A percentile compares a stretch with the other conserved stretches of the same genome.
phyloP scores from a whole-genome alignment of 2,797 vertebrate genomes.

The Hirundo rustica region DNA sequence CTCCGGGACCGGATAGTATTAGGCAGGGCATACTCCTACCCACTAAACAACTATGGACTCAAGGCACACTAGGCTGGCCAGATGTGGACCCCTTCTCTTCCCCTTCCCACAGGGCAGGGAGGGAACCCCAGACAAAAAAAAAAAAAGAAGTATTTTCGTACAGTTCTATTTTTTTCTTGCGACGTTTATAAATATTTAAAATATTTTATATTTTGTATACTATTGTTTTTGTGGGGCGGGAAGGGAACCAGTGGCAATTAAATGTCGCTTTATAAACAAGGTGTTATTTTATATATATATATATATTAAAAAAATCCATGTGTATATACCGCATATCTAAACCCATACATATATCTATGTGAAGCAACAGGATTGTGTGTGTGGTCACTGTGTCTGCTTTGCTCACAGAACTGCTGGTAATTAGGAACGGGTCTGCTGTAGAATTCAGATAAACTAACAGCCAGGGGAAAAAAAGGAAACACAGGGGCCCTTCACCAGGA shows the following conservation, averaged over 20 bases:
- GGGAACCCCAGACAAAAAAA: conserved; percentile 80
- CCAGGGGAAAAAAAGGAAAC: not conserved
- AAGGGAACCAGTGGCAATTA: conserved; percentile 78
- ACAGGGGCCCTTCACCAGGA: not conserved
- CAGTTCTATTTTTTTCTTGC: conserved; percentile 99
- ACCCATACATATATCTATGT: conserved; percentile 69
- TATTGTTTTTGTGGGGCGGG: conserved; percentile 81
- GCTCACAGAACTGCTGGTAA: not conserved
- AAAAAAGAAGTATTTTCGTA: conserved; percentile 94
- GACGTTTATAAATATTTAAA: conserved; percentile 99
- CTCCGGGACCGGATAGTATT: conserved; percentile 96
- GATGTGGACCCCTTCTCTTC: not conserved
- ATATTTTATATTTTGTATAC: conserved; percentile 99
- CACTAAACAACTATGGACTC: conserved; percentile 84
- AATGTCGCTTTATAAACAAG: conserved; percentile 79
- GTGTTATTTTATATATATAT: conserved; percentile 76
- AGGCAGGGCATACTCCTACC: conserved; percentile 94
- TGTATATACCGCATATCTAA: conserved; percentile 70
- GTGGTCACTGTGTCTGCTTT: conserved; percentile 64
- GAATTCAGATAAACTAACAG: not conserved
- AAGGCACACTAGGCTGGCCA: conserved; percentile 86
- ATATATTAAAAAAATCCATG: conserved; percentile 15
- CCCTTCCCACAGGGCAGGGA: not conserved
- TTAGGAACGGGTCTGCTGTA: not conserved
- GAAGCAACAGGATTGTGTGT: conserved; percentile 66